phyloP scores from a whole-genome alignment of 2,113 vertebrate species.

The Otocyon megalotis region DNA sequence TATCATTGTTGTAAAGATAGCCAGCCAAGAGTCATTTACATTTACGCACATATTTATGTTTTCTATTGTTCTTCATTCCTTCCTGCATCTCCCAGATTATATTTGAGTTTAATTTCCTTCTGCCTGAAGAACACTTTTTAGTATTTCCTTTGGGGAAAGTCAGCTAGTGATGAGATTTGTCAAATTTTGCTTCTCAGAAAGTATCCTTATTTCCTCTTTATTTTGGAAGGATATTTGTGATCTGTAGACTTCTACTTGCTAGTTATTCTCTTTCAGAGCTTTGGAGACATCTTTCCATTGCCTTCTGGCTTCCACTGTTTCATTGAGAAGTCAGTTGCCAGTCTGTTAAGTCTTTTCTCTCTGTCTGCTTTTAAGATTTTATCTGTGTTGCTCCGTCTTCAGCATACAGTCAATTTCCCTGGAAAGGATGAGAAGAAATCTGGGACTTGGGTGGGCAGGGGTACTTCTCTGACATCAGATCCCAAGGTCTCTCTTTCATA shows the following conservation, averaged over 20 bases:
- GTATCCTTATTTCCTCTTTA: not conserved
- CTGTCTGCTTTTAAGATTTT: not conserved
- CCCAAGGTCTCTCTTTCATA: not conserved
- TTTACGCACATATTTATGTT: not conserved
- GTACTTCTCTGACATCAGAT: not conserved
- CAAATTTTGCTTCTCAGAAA: not conserved
- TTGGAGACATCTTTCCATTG: not conserved
- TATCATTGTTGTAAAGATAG: not conserved
- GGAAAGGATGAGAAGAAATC: not conserved
- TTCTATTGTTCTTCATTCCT: not conserved
- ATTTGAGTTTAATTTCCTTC: not conserved
- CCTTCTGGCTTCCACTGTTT: not conserved
- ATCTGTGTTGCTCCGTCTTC: not conserved
- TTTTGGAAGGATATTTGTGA: not conserved
- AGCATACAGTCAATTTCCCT: not conserved
- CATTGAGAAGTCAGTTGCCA: not conserved
- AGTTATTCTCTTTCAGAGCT: not conserved
- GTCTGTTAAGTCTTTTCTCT: not conserved
- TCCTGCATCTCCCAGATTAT: not conserved
- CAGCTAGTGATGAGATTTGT: not conserved
- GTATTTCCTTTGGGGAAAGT: not conserved
- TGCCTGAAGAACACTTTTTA: not conserved
- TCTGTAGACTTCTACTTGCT: not conserved
- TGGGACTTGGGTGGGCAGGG: not conserved
- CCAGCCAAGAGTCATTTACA: not conserved